Evolutionary conservation across 2,888 invertebrate genomes (phyloP), one percentile per base, ranked within the genome.

Genomic region (Ectemnius continuus): DNA sequence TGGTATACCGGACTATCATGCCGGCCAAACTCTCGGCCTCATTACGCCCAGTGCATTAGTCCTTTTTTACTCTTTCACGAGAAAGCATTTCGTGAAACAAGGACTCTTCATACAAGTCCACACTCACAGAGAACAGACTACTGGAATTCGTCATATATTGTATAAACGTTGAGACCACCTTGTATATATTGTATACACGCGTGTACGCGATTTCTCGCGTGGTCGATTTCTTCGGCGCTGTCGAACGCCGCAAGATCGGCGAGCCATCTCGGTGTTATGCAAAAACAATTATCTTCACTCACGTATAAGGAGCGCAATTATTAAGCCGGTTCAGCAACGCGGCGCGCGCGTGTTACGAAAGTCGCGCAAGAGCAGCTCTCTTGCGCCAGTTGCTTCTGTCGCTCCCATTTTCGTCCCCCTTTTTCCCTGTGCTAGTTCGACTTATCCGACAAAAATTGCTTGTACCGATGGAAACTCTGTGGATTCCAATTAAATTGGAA

Each of bases 301-400:
- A 77, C 80, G 73, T 85, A 85, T 84, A 84, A 85, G 85, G 85
- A 81, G 76, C 63, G 83, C 76, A 84, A 82, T 85, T 85, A 85
- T 85, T 79, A 77, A 81, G 81, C 78, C 80, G 73, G 81, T 82
- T 81, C 74, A 81, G 67, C 67, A 67, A 65, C 67, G 20, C 36
- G 36, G 36, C 36, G 57, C n/a, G 65, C 16, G 56, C 68, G 45
- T 59, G 70, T 85, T 84, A 78, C 81, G 82, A 85, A 79, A 81
- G 69, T 70, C 64, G 58, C 73, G 46, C 73, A 75, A 76, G 73
- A 73, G 60, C 47, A 56, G 16, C 13, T 14, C 16, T 63, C 59
- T 67, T 71, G 47, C 71, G 56, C 57, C 73, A 72, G 46, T 1
- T 58, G 16, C 45, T 46, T 45, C 36, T 26, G 52, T 67, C n/a